Conservation (phyloP, 2,797 vertebrate species). For the Chromobotia macracanthus region DNA sequence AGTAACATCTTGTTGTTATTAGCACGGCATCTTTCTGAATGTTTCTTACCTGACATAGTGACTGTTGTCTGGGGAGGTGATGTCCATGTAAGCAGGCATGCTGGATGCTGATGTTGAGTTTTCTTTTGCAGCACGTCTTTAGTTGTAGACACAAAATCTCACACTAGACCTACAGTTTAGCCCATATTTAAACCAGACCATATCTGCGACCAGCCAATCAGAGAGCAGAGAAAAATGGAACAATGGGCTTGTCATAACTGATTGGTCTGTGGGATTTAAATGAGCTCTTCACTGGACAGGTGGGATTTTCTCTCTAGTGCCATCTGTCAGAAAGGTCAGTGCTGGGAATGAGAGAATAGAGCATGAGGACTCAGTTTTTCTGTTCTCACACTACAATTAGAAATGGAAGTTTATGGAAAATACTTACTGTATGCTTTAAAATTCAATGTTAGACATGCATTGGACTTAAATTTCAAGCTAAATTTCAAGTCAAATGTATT, state of each 20-base stretch:
- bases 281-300: conserved; percentile 71
- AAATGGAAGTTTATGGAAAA: neutral
- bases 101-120: conserved; percentile 29
- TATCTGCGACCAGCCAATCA: conserved; percentile 69
- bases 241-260: conserved; percentile 62
- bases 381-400: conserved; percentile 49
- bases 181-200: conserved; percentile 67
- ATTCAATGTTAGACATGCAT: neutral
- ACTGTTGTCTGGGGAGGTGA: conserved; percentile 70
- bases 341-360: conserved; percentile 67
- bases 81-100: conserved; percentile 73
- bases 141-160: conserved; percentile 18
- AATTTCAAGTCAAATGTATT: no score
- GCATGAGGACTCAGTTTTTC: conserved; percentile 59
- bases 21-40: neutral
- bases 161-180: conserved; percentile 42
- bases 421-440: neutral
- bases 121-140: neutral
- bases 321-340: conserved; percentile 67
- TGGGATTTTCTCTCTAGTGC: conserved; percentile 68
- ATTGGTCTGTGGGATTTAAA: conserved; percentile 59
- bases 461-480: neutral
- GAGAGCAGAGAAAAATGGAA: conserved; percentile 50
- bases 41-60: conserved; percentile 51
- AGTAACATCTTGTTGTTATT: neutral